These are phyloP conservation scores for Cetoscarus ocellatus DNA, from an alignment of 2,797 vertebrate genomes.

Conservation along the genomic window DNA sequence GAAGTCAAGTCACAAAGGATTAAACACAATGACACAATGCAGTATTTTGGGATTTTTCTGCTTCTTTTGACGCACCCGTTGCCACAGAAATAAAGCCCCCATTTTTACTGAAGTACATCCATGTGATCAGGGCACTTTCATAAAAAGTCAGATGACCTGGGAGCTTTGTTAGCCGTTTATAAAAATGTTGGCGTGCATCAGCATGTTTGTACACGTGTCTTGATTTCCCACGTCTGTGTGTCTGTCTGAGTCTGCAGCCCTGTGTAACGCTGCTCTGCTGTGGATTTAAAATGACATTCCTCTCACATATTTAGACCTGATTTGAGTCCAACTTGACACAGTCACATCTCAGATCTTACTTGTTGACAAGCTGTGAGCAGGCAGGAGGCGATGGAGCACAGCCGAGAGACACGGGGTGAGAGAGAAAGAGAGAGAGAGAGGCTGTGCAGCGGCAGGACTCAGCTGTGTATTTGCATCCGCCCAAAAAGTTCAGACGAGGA, in stretches of 20 bases:
- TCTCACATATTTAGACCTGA: constrained; percentile 65
- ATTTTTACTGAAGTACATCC: constrained; percentile 38
- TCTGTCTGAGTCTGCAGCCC: constrained; percentile 8
- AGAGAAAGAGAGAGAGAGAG: constrained; percentile 40
- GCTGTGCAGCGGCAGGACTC: constrained; percentile 55
- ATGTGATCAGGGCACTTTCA: constrained; percentile 68
- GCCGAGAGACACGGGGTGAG: constrained; percentile 34
- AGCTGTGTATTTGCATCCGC: constrained; percentile 68
- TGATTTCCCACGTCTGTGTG: constrained; percentile 17
- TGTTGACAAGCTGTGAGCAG: constrained; percentile 76
- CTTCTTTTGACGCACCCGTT: constrained; percentile 57
- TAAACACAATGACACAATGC: constrained; percentile 67
- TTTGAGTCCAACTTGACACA: constrained; percentile 59
- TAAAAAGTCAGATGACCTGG: constrained; percentile 48
- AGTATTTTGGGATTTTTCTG: constrained; percentile 61
- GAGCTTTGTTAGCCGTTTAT: constrained; percentile 58
- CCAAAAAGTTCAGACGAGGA: constrained; percentile 77
- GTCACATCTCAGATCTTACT: constrained; percentile 65
- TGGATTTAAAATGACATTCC: constrained; percentile 62
- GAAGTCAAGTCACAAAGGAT: constrained; percentile 51
- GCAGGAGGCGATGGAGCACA: constrained; percentile 62
- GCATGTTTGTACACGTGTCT: constrained; percentile 9
- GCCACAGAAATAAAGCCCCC: constrained; percentile 70
- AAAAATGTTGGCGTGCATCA: constrained; percentile 34
- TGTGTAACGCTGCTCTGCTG: constrained; percentile 12